Percentiles rank a stretch among this genome's conserved stretches.
Evolutionary conservation across 1,140 invertebrate species (phyloP).

Genomic region (Sesamia nonagrioides): DNA sequence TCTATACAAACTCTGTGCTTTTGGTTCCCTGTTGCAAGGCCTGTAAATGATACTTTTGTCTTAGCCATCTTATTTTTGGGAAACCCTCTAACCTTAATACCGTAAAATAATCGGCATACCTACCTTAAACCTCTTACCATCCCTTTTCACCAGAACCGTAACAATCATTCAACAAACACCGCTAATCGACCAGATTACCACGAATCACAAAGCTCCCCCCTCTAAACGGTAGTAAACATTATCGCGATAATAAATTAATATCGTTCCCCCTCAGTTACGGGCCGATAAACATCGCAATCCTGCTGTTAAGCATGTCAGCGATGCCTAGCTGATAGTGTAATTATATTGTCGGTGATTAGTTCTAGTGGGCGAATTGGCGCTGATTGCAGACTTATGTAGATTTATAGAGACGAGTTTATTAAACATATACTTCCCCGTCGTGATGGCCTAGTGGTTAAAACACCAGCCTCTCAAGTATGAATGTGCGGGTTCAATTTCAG

Average conservation of each 20-base stretch:
- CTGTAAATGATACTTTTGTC: no score
- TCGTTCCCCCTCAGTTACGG: conserved; percentile 27
- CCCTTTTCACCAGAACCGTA: not conserved
- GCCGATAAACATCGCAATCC: conserved; percentile 42
- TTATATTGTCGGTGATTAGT: conserved; percentile 30
- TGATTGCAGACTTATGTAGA: not conserved
- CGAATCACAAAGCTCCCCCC: conserved; percentile 33
- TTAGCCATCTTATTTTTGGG: no score
- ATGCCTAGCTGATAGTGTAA: conserved; percentile 48
- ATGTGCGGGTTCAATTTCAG: no score
- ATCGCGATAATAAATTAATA: conserved; percentile 53
- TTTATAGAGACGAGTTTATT: not conserved
- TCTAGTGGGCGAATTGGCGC: not conserved
- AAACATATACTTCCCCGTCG: no score
- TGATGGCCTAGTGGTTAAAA: no score
- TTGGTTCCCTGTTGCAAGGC: no score
- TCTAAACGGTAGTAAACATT: conserved; percentile 50
- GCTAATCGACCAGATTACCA: conserved; percentile 17
- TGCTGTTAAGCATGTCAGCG: conserved; percentile 34
- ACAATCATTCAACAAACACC: conserved; percentile 29
- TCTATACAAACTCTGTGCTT: no score
- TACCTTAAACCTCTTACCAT: not conserved
- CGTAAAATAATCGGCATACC: no score
- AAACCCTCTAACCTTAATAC: no score
- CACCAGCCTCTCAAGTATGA: no score